These are phyloP conservation scores for Centropyge bicolor DNA, from an alignment of 2,797 vertebrate genomes.

Conservation along the genomic window DNA sequence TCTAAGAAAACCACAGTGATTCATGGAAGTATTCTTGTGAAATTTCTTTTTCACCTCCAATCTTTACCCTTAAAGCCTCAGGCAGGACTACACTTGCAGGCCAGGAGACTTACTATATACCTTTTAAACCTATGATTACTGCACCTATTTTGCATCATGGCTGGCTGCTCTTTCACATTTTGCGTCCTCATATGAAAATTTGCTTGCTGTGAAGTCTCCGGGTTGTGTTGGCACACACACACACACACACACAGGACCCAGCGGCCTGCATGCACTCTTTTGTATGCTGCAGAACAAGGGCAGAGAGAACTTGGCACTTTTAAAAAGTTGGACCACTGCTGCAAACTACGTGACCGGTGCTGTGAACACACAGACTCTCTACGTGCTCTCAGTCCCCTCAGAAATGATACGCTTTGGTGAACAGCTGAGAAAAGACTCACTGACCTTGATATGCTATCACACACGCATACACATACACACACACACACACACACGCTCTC, in stretches of 20 bases:
- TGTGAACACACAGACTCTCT: constrained; percentile 69
- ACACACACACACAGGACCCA: constrained; percentile 11
- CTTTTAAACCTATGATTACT: constrained; percentile 1
- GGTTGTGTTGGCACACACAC: constrained; percentile 48
- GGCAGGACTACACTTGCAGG: neutral
- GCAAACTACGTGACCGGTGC: constrained; percentile 76
- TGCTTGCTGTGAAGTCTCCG: neutral
- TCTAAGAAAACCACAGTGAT: constrained; percentile 1
- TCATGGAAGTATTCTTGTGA: neutral
- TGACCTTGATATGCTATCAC: constrained; percentile 62
- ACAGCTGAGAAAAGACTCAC: constrained; percentile 69
- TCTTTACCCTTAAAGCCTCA: neutral
- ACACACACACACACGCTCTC: constrained; percentile 9
- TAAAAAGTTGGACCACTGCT: constrained; percentile 67
- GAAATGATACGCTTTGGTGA: constrained; percentile 72
- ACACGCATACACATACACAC: neutral
- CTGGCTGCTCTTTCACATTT: constrained; percentile 11
- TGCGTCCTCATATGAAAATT: constrained; percentile 58
- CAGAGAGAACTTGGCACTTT: constrained; percentile 57
- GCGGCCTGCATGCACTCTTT: constrained; percentile 38
- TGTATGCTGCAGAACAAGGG: constrained; percentile 59
- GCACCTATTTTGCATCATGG: constrained; percentile 54
- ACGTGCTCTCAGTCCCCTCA: constrained; percentile 73
- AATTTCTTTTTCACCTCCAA: neutral
- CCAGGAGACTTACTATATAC: neutral